Evolutionary conservation across 2,797 vertebrate species (phyloP), one percentile per base, ranked within the genome.

Genomic region (Geotrypetes seraphini): DNA sequence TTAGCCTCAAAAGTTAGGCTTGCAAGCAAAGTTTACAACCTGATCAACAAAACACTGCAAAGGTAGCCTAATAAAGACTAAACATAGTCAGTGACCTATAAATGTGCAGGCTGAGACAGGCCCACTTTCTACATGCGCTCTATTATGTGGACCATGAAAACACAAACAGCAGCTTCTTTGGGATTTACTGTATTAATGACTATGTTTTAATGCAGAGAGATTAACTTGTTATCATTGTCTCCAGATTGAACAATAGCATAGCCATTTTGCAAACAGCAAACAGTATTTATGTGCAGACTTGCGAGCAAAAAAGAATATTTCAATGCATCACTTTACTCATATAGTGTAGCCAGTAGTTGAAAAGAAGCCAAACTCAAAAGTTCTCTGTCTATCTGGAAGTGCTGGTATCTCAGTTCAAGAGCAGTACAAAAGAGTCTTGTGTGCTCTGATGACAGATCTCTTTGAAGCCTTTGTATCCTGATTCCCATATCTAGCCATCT

Each of bases 401-500:
- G 25, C 26, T 54, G 52, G 43, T 61, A 25, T 57, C 52, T 33
- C 41, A 24, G 4, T 50, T 43, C 47, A 54, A 51, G 29, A 21
- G 30, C 38, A 25, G 19, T 43, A 78, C 73, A 81, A 73, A 49
- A 9, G 23, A 53, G 39, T 36, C 73, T 73, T 79, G 71, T 81
- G 36, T 20, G 2, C 17, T 19, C 34, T 33, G 33, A 22, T 39
- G 62, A 72, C 45, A 46, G 50, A 39, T 44, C 19, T 33, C 63
- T 78, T 75, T 76, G 79, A 79, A 73, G 69, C 47, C 24, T 43
- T 58, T 63, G 51, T 68, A 63, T 57, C 57, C 36, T 37, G 55
- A 50, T 25, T 60, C 69, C 68, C 63, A 18, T 73, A 58, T 71
- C 65, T 71, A 56, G 31, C 42, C 55, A 62, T 76, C 70, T 66